A percentile compares a stretch with the other conserved stretches of the same genome.
These are phyloP conservation scores for Junco hyemalis DNA, from an alignment of 2,113 vertebrate species.

Conservation along the genomic window DNA sequence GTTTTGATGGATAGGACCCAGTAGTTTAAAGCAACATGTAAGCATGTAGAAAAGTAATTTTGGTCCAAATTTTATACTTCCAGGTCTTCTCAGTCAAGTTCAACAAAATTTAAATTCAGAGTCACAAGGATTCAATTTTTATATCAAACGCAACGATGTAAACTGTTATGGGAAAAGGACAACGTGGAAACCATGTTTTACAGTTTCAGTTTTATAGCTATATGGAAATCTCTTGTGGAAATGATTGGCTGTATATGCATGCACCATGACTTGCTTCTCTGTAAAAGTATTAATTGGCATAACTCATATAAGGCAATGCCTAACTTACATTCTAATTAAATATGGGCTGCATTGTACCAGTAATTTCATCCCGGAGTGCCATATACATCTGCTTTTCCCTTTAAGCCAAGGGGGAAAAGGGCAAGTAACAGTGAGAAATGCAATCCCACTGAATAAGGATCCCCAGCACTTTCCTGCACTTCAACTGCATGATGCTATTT, in stretches of 20 bases:
- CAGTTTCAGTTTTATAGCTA: not conserved
- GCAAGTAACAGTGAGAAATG: not conserved
- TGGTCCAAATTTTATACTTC: not conserved
- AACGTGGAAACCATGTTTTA: not conserved
- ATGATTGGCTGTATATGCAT: not conserved
- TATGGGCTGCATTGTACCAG: not conserved
- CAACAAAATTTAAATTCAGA: not conserved
- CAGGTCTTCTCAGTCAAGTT: not conserved
- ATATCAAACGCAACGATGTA: not conserved
- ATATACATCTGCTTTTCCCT: not conserved
- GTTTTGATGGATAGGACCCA: not conserved
- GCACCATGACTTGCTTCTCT: not conserved
- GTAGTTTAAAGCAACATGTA: not conserved
- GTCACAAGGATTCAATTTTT: not conserved
- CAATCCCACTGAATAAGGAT: not conserved
- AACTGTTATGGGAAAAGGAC: not conserved
- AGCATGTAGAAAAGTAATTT: not conserved
- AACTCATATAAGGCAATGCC: not conserved
- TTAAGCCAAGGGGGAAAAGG: not conserved
- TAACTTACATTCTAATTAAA: not conserved
- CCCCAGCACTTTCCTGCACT: not conserved
- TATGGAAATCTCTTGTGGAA: not conserved
- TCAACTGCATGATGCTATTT: not conserved
- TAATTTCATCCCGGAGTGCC: not conserved
- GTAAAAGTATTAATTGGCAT: not conserved